Conservation (phyloP, 53 echinoderm and acorn worm genomes). For the Echinometra lucunter region DNA sequence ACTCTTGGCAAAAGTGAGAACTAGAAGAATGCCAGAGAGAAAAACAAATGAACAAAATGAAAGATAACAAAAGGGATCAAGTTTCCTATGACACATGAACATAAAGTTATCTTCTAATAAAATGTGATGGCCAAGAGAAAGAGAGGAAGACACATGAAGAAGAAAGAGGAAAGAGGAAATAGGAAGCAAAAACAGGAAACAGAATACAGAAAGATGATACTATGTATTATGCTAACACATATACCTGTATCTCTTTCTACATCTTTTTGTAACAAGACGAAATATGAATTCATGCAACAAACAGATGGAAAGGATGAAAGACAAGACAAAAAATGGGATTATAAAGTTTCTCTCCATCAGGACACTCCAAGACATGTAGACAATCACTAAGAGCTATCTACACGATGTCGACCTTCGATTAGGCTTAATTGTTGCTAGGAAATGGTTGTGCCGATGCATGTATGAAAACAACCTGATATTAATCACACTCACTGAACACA, state of each 20-base stretch:
- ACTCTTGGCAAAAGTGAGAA: no score
- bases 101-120: no score
- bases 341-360: neutral
- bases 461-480: slow-evolving; percentile 29
- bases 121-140: neutral
- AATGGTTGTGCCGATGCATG: neutral
- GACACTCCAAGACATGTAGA: slow-evolving; percentile 16
- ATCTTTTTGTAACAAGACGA: no score
- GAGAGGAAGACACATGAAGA: neutral
- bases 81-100: neutral
- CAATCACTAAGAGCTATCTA: neutral
- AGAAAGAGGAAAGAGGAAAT: neutral
- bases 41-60: neutral
- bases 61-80: neutral
- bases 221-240: no score
- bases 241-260: no score
- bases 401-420: slow-evolving; percentile 30
- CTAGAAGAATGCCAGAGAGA: neutral
- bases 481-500: neutral
- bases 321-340: neutral
- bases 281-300: no score
- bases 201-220: no score
- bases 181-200: neutral
- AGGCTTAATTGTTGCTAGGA: slow-evolving; percentile 36
- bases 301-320: neutral